A percentile compares a stretch with the other conserved stretches of the same genome.
These are phyloP conservation scores for Drosophila erecta DNA, from an alignment of 1,140 invertebrate genomes.

Conservation along the genomic window DNA sequence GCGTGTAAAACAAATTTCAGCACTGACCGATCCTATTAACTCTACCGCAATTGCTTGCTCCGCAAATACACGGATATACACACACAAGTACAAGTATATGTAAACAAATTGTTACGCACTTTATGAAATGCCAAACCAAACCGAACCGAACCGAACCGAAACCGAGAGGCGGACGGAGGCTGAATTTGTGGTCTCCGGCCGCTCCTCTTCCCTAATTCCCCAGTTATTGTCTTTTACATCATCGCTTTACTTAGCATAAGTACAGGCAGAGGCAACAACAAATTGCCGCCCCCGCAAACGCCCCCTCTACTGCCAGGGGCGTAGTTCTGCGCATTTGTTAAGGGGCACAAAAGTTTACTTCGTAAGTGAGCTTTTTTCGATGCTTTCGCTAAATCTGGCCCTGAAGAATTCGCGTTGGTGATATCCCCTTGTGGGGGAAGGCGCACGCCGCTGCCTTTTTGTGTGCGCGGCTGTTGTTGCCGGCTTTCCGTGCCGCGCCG, in stretches of 20 bases:
- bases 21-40: slow-evolving; percentile 4
- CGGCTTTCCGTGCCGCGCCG: slow-evolving; percentile 67
- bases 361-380: background rate
- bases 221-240: slow-evolving; percentile 80
- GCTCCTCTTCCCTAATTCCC: slow-evolving; percentile 13
- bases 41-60: slow-evolving; percentile 2
- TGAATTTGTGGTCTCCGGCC: slow-evolving; percentile 71
- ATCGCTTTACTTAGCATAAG: slow-evolving; percentile 82
- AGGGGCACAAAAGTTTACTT: background rate
- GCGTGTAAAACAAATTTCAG: background rate
- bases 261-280: slow-evolving; percentile 70
- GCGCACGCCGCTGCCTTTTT: background rate
- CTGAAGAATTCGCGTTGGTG: background rate
- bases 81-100: slow-evolving; percentile 48
- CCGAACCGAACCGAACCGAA: slow-evolving; percentile 20
- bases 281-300: slow-evolving; percentile 50
- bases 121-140: slow-evolving; percentile 69
- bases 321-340: background rate
- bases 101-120: slow-evolving; percentile 74
- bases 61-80: slow-evolving; percentile 35
- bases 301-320: background rate
- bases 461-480: slow-evolving; percentile 27
- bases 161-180: slow-evolving; percentile 21
- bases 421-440: background rate
- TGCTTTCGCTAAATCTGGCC: background rate